Base-by-base conservation (phyloP, 2,797 vertebrate species). In the Hydrolagus colliei region DNA sequence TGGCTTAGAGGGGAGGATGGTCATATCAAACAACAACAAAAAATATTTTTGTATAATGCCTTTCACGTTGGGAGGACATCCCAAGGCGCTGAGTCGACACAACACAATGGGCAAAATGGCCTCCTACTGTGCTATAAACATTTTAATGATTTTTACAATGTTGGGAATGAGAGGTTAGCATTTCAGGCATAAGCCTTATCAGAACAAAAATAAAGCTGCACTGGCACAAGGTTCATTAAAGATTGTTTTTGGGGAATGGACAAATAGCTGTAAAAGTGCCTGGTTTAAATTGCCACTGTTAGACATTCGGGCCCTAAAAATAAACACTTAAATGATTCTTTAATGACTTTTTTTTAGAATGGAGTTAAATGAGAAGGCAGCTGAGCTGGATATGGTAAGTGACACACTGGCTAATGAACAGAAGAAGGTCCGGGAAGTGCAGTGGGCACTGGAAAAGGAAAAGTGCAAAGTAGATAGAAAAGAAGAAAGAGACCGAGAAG, bases 401-500 rank as follows among this genome's bases (percentile, higher is more conserved):
- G 96, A 98, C 86, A 91, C 94, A 20, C 92, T 99, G 92, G 93
- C 91, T 61, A 93, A 89, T 0, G 96, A 98, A 89, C 96, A 95
- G 91, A 97, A 93, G 88, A 96, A 90, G 73, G 93, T 91, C 86
- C 92, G 96, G 89, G 97, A 98, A 86, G 91, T 97, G 12, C 97
- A 97, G 86, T 98, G 97, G 96, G 89, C 93, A 27, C 86, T 96
- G 89, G 97, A 98, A 91, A 97, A 96, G 89, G 96, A 97, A 88
- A 95, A 90, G 87, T 93, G 95, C 88, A 94, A 91, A 87, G 88
- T 90, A 13, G 95, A 94, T 78, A 93, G 91, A 88, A 93, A 22
- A 0, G 92, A 96, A 87, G 95, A 96, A 87, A 93, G 89, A 71
- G 93, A 94, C 88, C 93, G 90, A 89, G 97, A 98, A 89, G 94